Conservation (phyloP, 1,140 invertebrate species). For the Gonioctena quinquepunctata region DNA sequence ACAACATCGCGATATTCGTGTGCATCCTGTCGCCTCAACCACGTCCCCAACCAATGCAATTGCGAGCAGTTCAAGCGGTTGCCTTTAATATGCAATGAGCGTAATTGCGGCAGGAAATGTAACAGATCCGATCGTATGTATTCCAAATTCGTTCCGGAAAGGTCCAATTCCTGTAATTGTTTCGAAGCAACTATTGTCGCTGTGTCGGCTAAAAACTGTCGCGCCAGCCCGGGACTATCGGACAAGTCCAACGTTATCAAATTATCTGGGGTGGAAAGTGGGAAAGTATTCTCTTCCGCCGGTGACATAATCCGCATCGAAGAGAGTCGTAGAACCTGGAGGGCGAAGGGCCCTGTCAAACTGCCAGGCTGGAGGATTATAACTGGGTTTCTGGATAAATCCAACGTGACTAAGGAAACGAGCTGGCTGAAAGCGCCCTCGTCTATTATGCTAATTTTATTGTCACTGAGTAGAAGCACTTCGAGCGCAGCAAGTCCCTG, state of each 20-base stretch:
- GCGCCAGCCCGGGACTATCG: constrained; percentile 70
- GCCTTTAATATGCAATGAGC: constrained; percentile 62
- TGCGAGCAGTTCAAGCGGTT: constrained; percentile 69
- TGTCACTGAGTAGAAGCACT: constrained; percentile 70
- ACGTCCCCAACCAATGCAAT: constrained; percentile 67
- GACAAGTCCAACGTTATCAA: constrained; percentile 74
- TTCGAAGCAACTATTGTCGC: constrained; percentile 71
- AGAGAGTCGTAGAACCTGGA: constrained; percentile 70
- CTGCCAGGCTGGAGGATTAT: constrained; percentile 67
- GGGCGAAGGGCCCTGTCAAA: constrained; percentile 66
- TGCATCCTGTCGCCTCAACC: constrained; percentile 63
- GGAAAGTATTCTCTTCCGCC: constrained; percentile 68
- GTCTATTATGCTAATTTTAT: constrained; percentile 67
- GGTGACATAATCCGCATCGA: constrained; percentile 65
- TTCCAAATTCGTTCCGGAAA: constrained; percentile 67
- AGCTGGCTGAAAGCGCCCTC: constrained; percentile 71
- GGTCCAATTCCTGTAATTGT: constrained; percentile 69
- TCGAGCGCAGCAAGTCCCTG: constrained; percentile 70
- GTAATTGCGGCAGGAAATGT: constrained; percentile 71
- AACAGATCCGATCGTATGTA: constrained; percentile 69
- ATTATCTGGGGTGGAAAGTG: constrained; percentile 68
- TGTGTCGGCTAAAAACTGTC: constrained; percentile 69
- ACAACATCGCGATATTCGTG: constrained; percentile 53
- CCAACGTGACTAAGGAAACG: constrained; percentile 67
- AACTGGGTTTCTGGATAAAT: constrained; percentile 78